A percentile compares a stretch with the other conserved stretches of the same genome.
Conservation (phyloP, 2,797 vertebrate species). For the Eospalax fontanierii region DNA sequence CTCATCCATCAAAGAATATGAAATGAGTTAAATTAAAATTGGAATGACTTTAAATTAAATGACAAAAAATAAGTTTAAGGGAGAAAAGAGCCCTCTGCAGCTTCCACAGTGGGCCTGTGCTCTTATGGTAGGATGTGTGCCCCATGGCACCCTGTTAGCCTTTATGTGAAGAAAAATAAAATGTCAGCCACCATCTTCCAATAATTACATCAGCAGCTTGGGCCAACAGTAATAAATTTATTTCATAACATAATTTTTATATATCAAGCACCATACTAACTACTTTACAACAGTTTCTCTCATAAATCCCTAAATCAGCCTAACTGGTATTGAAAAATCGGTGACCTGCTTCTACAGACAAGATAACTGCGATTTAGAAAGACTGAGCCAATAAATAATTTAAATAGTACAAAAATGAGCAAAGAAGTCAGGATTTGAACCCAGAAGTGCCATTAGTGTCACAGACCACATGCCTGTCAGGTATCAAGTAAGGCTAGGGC, state of each 20-base stretch:
- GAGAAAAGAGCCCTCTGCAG: background rate
- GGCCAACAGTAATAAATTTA: background rate
- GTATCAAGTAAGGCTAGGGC: background rate
- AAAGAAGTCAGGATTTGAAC: background rate
- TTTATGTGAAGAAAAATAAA: background rate
- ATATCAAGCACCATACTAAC: background rate
- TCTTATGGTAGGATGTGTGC: background rate
- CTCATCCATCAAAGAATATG: slow-evolving; percentile 26
- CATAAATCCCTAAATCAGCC: background rate
- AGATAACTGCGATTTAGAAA: background rate
- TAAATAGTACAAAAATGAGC: background rate
- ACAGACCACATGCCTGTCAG: background rate
- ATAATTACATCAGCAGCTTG: background rate
- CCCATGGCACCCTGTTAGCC: background rate
- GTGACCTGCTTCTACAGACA: background rate
- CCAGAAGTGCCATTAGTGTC: background rate
- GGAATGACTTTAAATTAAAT: slow-evolving; percentile 20
- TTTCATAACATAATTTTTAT: background rate
- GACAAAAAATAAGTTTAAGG: background rate
- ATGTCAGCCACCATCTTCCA: slow-evolving; percentile 11
- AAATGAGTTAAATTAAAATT: slow-evolving; percentile 35
- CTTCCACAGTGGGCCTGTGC: background rate
- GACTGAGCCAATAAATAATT: background rate
- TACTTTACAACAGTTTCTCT: background rate
- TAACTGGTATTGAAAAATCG: background rate